Evolutionary conservation across 2,113 vertebrate species (phyloP), one percentile per base, ranked within the genome.

Genomic region (Jacana jacana): DNA sequence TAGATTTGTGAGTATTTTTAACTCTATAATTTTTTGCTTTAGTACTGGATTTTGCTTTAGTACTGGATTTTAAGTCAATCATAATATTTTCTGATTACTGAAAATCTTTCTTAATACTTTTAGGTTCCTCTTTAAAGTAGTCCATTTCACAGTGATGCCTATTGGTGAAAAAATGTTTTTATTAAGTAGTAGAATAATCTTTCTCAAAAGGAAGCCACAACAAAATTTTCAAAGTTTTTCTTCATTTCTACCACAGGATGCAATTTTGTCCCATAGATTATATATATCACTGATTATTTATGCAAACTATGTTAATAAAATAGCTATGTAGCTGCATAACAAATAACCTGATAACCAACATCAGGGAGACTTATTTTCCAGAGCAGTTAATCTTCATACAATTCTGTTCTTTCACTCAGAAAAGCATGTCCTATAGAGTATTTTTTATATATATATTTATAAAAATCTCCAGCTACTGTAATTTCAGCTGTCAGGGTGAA

Each of bases 401-500:
- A 46, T 57, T 63, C 58, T 3, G 1, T 80, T 64, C 48, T 55
- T 49, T 78, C 69, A 48, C 30, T 71, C 27, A 77, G 40, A 78
- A 86, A 93, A 86, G 13, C 24, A 60, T 4, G 13, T 71, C 39
- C 46, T 81, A 63, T 70, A 64, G 49, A 64, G 51, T 23, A 75
- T 25, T 60, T 7, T 27, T 61, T 63, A 9, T 73, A 66, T 70
- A 86, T 35, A n/a, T 76, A 39, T 46, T 46, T 39, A 46, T 20
- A 84, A 42, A 87, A 92, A 78, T 81, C 46, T 95, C 57, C 48
- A 81, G 19, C 25, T 55, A 77, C 42, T 37, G n/a, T 76, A 81
- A 91, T 95, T 93, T 89, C 70, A 86, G 30, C 48, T 90, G 94
- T 60, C 63, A 60, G 33, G 30, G 25, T 91, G 68, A 89, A 88